These are phyloP conservation scores for Harpagoxenus sublaevis DNA, from an alignment of 2,888 invertebrate species.

Conservation along the genomic window DNA sequence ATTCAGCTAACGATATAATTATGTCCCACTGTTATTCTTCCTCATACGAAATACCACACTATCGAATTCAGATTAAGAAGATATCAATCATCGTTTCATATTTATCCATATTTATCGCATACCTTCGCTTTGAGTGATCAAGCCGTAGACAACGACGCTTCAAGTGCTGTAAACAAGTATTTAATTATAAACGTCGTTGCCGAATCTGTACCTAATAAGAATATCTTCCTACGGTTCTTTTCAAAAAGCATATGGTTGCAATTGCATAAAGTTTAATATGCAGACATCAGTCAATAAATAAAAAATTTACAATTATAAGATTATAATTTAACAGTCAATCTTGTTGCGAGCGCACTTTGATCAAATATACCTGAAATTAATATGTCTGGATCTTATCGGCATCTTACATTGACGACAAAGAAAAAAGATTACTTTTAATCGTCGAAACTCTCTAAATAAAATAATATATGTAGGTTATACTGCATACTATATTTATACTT, in stretches of 20 bases:
- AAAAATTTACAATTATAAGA: constrained; percentile 22
- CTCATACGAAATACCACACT: constrained; percentile 14
- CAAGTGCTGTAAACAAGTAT: constrained; percentile 38
- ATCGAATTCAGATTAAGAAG: constrained; percentile 28
- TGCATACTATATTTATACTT: background rate
- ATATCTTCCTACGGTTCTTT: background rate
- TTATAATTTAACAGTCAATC: constrained; percentile 34
- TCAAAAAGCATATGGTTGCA: background rate
- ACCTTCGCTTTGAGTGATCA: constrained; percentile 3
- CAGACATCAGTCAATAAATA: background rate
- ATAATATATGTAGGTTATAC: too few relatives aligned
- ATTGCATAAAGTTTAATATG: background rate
- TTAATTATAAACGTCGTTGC: constrained; percentile 35
- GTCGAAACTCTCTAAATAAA: background rate
- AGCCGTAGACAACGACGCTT: constrained; percentile 1
- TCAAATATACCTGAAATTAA: constrained; percentile 20
- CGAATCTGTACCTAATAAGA: background rate
- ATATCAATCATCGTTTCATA: constrained; percentile 30
- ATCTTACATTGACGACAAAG: background rate
- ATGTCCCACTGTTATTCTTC: constrained; percentile 8
- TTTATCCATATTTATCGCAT: constrained; percentile 43
- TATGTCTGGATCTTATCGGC: constrained; percentile 2
- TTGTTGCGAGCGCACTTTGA: constrained; percentile 1
- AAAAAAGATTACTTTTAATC: constrained; percentile 3
- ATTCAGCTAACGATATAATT: constrained; percentile 14